phyloP scores from a whole-genome alignment of 1,140 invertebrate genomes.

The Trichogramma pretiosum region DNA sequence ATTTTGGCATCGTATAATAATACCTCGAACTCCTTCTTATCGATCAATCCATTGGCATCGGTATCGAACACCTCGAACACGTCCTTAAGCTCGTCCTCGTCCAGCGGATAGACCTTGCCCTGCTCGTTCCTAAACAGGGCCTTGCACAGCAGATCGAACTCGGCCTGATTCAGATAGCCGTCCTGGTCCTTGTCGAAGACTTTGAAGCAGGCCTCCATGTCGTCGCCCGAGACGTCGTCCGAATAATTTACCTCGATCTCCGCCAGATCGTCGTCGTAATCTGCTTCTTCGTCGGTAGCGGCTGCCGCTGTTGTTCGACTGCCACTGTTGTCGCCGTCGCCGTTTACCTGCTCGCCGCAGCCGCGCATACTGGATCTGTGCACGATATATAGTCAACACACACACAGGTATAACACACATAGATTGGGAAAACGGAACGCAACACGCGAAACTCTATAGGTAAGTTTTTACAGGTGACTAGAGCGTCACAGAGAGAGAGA shows the following conservation, averaged over 20 bases:
- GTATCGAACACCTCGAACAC: slow-evolving; percentile 73
- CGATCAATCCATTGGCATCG: slow-evolving; percentile 69
- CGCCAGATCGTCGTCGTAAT: too few relatives aligned
- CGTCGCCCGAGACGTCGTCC: too few relatives aligned
- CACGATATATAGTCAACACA: too few relatives aligned
- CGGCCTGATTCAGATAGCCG: slow-evolving; percentile 64
- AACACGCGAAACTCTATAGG: too few relatives aligned
- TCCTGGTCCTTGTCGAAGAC: slow-evolving; percentile 83
- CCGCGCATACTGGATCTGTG: too few relatives aligned
- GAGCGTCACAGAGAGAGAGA: too few relatives aligned
- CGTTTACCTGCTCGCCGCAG: too few relatives aligned
- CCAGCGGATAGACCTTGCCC: slow-evolving; percentile 74
- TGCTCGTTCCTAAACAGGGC: slow-evolving; percentile 78
- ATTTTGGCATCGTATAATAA: too few relatives aligned
- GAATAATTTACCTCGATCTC: too few relatives aligned
- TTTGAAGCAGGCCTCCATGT: slow-evolving; percentile 79
- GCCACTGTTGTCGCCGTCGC: background rate
- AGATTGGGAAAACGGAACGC: too few relatives aligned
- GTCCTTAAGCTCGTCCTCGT: slow-evolving; percentile 61
- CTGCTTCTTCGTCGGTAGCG: background rate
- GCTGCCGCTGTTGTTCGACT: background rate
- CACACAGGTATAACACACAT: too few relatives aligned
- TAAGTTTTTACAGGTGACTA: too few relatives aligned
- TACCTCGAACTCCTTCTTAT: slow-evolving; percentile 69
- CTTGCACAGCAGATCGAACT: slow-evolving; percentile 73